Evolutionary conservation across 1,140 invertebrate genomes (phyloP), one percentile per base, ranked within the genome.

Genomic region (Vanessa atalanta): DNA sequence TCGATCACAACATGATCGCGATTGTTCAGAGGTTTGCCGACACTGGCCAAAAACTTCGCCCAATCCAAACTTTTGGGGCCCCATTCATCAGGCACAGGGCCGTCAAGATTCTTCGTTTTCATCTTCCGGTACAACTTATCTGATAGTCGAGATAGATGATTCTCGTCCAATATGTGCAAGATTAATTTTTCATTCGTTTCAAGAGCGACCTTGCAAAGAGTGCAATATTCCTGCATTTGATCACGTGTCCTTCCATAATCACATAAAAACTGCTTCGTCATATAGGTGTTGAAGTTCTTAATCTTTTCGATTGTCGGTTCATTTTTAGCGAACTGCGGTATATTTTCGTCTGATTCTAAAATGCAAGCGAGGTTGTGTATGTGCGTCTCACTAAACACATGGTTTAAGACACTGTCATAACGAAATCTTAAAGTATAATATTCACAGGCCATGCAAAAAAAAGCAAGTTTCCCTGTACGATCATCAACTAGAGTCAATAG

Each of bases 391-490:
- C 86, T 88, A 70, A 93, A 93, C 9, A 93, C 88, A 51, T 93
- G 91, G 47, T 86, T 90, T 48, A 93, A 65, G 2, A 93, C 91
- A 68, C 88, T 91, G 63, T 92, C 91, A 51, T 93, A 93, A 47
- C 86, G 82, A 76, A 93, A 93, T 64, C 91, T 80, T 0, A 93
- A 79, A 0, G 91, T 93, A 51, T 93, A 93, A 72, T 91, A 93
- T 77, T 92, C 91, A 64, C 91, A 93, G 0, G 88, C 83, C 60
- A 91, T 86, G 76, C 91, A 93, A 61, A 93, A 93, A 69, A 91
- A 93, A 0, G 91, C 91, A 1, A 90, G 77, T 70, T 93, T 93
- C 1, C 91, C 89, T 8, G 89, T 92, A 26, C 91, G 83, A 63
- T 93, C 91, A 63, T 93, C 91, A 11, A 88, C 82, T n/a, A 93